Evolutionary conservation across 1,140 invertebrate species (phyloP).

Genomic region (Ylistrum balloti): DNA sequence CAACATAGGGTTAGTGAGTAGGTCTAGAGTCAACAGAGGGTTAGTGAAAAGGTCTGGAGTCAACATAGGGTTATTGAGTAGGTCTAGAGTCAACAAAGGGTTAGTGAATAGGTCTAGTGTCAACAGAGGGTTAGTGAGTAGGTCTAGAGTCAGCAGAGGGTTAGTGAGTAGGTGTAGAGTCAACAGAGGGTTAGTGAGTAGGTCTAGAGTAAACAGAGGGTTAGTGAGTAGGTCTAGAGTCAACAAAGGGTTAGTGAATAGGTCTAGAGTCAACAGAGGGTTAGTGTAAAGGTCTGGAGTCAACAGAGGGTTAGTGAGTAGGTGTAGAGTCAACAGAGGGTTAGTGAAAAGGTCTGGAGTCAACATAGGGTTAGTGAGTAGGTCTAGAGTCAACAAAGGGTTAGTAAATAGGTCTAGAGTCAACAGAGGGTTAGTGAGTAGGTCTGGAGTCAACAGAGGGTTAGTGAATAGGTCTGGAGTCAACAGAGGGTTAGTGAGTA

Average conservation of each 20-base stretch:
- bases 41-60: background rate
- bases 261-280: background rate
- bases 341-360: slow-evolving; percentile 10
- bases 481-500: background rate
- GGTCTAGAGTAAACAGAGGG: background rate
- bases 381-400: too few species aligned
- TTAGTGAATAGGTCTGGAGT: background rate
- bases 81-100: too few species aligned
- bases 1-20: background rate
- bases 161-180: background rate
- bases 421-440: slow-evolving; percentile 51
- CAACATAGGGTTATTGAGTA: too few species aligned
- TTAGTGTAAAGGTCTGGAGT: background rate
- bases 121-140: too few species aligned
- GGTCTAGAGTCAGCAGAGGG: slow-evolving; percentile 30
- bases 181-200: background rate
- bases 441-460: background rate
- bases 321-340: background rate
- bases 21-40: background rate
- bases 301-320: background rate
- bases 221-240: background rate
- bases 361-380: background rate
- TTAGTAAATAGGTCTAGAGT: too few species aligned
- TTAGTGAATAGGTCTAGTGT: too few species aligned
- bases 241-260: too few species aligned